Evolutionary conservation across 2,888 invertebrate species (phyloP).

Genomic region (Protophormia terraenovae): DNA sequence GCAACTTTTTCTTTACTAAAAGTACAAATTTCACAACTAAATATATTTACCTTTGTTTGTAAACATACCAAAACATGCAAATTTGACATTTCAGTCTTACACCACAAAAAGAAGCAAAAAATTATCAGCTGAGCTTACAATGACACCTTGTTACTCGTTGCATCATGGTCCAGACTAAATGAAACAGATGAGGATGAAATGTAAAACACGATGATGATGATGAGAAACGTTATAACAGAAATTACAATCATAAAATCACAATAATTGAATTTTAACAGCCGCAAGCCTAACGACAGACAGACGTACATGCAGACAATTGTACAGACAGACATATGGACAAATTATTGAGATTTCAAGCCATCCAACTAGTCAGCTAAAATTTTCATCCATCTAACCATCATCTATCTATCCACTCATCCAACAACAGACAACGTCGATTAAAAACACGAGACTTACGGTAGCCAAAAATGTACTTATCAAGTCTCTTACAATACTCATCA

Average conservation of each 20-base stretch:
- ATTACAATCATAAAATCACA: slow-evolving; percentile 51
- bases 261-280: slow-evolving; percentile 62
- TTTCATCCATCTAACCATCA: background rate
- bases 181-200: slow-evolving; percentile 26
- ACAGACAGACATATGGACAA: background rate
- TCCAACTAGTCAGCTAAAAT: too few species aligned
- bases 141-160: too few species aligned
- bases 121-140: too few species aligned
- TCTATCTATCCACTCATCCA: background rate
- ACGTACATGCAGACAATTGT: slow-evolving; percentile 2
- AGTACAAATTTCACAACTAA: too few species aligned
- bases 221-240: slow-evolving; percentile 37
- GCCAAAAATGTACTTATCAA: slow-evolving; percentile 49
- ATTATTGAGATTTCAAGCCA: background rate
- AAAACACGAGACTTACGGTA: slow-evolving; percentile 55
- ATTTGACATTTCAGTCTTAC: too few species aligned
- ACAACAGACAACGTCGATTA: slow-evolving; percentile 29
- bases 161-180: background rate
- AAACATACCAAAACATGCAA: too few species aligned
- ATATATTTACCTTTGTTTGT: too few species aligned
- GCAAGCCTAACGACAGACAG: slow-evolving; percentile 41
- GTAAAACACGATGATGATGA: slow-evolving; percentile 22
- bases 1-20: too few species aligned
- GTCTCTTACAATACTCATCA: slow-evolving; percentile 14
- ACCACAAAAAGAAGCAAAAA: too few species aligned